Base-by-base conservation (phyloP, 2,888 invertebrate species). In the Leptinotarsa peninsularis region DNA sequence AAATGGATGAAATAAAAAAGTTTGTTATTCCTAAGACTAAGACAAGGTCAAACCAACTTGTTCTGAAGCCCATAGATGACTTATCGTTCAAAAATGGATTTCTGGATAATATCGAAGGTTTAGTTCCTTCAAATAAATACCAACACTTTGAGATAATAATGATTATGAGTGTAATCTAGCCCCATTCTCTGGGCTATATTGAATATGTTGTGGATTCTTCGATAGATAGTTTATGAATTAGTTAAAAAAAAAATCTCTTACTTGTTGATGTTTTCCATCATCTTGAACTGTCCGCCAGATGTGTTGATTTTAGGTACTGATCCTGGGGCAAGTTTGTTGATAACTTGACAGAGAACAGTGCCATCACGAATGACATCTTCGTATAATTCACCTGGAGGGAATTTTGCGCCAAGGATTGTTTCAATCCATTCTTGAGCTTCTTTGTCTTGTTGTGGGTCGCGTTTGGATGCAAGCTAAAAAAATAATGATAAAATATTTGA, bases 241-340 rank as follows among this genome's bases (percentile, higher is more conserved):
- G 10, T 4, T 43, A 3, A 21, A 21, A 21, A 4, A 15, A 15
- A 52, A 52, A n/a, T 52, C 17, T 17, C 93, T 92, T 88, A 98
- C 94, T 93, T 91, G 90, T 96, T 97, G 89, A 99, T 97, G 92
- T 99, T 99, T 90, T 99, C 99, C 99, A 99, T 99, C 94, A 99
- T 94, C 88, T 98, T 99, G 93, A 99, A 99, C 88, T 98, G 98
- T 87, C 98, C 98, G 83, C 98, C 98, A 67, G 94, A 93, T 82
- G 94, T 93, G 92, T 99, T 98, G 90, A 99, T 94, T 90, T 98
- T 98, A 86, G 93, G 87, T 78, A 98, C 91, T 80, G 95, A 91
- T 84, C 97, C 97, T 67, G 99, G 98, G 81, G 93, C 90, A 83
- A 99, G 90, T 88, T 95, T 96, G 92, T 99, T 99, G 90, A 99